Conservation (phyloP, 2,113 vertebrate species). For the Oreochromis tanganicae region DNA sequence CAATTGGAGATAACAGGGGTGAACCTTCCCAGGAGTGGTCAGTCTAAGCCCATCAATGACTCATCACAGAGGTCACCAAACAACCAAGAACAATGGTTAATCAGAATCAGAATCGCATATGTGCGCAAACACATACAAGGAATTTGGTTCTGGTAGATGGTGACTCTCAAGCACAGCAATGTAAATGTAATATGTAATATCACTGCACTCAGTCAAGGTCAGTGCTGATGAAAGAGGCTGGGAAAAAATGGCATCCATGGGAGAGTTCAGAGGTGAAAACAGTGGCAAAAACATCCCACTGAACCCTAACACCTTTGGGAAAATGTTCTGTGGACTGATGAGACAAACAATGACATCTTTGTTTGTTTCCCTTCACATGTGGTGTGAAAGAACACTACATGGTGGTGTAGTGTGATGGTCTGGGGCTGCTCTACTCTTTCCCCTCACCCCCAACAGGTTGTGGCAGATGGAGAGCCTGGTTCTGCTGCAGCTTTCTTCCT, state of each 20-base stretch:
- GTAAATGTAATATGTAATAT: neutral
- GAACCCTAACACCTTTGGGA: neutral
- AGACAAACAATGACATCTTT: neutral
- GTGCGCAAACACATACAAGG: neutral
- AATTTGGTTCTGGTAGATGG: neutral
- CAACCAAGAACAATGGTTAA: neutral
- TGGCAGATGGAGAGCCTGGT: neutral
- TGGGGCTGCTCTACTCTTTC: neutral
- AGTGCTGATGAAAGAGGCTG: neutral
- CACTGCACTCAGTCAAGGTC: neutral
- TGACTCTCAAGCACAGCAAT: neutral
- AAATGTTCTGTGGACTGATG: neutral
- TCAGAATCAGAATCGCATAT: neutral
- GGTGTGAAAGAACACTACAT: neutral
- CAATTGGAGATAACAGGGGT: neutral
- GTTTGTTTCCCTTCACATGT: neutral
- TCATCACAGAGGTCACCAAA: neutral
- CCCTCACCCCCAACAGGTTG: neutral
- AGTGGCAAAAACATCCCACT: neutral
- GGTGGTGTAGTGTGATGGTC: neutral
- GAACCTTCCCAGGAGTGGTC: neutral
- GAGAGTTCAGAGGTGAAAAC: neutral
- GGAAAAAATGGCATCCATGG: neutral
- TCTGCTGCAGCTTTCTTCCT: neutral
- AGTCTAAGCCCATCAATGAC: neutral